These are phyloP conservation scores for Campoletis raptor DNA, from an alignment of 2,888 invertebrate species.

Conservation along the genomic window DNA sequence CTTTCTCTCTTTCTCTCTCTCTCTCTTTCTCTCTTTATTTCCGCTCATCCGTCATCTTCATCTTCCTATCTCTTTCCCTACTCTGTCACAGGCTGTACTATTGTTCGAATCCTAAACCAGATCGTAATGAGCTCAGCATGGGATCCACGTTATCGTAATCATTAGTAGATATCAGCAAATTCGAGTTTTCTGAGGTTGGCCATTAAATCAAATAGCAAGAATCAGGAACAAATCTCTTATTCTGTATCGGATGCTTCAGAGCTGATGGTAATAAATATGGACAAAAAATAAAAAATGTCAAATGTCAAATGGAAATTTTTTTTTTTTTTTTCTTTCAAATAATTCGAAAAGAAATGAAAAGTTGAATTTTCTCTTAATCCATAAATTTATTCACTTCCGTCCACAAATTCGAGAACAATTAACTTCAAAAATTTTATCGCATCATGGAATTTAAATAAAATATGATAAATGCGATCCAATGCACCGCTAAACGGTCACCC, in stretches of 20 bases:
- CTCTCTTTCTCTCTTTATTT: background rate
- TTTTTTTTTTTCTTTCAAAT: too few species aligned
- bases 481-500: too few species aligned
- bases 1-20: background rate
- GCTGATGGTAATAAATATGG: background rate
- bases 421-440: background rate
- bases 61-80: background rate
- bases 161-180: conserved; percentile 3
- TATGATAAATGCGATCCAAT: too few species aligned
- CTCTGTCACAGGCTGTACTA: conserved; percentile 17
- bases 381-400: background rate
- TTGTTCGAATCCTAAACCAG: conserved; percentile 25
- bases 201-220: conserved; percentile 30
- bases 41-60: background rate
- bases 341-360: background rate
- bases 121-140: conserved; percentile 38
- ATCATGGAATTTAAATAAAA: background rate
- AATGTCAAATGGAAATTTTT: too few species aligned
- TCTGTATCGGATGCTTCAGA: conserved; percentile 6
- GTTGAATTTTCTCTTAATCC: too few species aligned
- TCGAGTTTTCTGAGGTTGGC: conserved; percentile 23
- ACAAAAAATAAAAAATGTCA: background rate
- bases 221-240: conserved; percentile 29
- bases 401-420: background rate
- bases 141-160: conserved; percentile 17